phyloP scores from a whole-genome alignment of 2,888 invertebrate genomes.

The Hirudinaria manillensis region DNA sequence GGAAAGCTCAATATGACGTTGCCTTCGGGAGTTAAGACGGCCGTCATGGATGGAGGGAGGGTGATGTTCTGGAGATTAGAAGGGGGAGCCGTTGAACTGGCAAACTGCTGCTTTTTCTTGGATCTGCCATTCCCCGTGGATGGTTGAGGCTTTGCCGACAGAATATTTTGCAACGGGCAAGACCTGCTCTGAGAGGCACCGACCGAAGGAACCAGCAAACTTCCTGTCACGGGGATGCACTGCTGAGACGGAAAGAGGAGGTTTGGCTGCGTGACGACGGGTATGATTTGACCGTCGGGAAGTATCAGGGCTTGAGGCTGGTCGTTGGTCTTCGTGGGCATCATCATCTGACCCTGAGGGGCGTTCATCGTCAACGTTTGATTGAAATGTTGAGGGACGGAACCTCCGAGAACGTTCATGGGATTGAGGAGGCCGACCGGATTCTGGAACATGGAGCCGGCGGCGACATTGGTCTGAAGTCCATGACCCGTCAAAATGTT shows the following conservation, averaged over 20 bases:
- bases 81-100: background rate
- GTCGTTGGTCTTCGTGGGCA: constrained; percentile 42
- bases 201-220: constrained; percentile 35
- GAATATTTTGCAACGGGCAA: constrained; percentile 9
- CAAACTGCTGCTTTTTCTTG: constrained; percentile 21
- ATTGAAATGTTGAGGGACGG: constrained; percentile 13
- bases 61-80: background rate
- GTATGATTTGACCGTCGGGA: constrained; percentile 54
- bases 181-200: background rate
- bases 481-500: constrained; percentile 18
- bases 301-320: constrained; percentile 52
- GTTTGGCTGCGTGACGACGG: constrained; percentile 53
- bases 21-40: constrained; percentile 42
- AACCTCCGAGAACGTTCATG: background rate
- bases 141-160: constrained; percentile 17
- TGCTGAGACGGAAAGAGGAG: constrained; percentile 41
- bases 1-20: constrained; percentile 45
- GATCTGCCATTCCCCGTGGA: background rate
- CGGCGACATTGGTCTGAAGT: background rate
- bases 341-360: constrained; percentile 36
- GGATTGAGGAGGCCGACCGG: constrained; percentile 15
- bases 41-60: constrained; percentile 38
- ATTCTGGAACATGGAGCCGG: background rate
- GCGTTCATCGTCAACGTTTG: constrained; percentile 37
- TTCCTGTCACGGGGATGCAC: constrained; percentile 37